These are phyloP conservation scores for Chamaea fasciata DNA, from an alignment of 2,113 vertebrate species.

Conservation along the genomic window DNA sequence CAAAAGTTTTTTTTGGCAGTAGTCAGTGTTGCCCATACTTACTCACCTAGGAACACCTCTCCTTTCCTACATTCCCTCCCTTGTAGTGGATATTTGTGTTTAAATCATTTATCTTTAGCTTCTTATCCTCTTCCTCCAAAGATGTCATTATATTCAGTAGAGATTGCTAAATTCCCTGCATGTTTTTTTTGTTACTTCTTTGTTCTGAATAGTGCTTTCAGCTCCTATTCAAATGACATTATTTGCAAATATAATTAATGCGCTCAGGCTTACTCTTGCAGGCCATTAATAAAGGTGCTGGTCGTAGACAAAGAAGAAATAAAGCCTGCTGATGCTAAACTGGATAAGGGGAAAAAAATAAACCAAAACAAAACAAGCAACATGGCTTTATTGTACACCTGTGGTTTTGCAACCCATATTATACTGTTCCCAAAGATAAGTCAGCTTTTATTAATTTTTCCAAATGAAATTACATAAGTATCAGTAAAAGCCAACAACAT, in stretches of 20 bases:
- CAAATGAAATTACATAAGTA: neutral
- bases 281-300: neutral
- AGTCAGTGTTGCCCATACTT: neutral
- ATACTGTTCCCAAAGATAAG: neutral
- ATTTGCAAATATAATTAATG: neutral
- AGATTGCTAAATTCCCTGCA: neutral
- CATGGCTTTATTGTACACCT: neutral
- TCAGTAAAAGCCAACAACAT: neutral
- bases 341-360: neutral
- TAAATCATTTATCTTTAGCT: neutral
- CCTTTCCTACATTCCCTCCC: neutral
- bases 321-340: neutral
- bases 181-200: neutral
- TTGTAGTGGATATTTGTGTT: neutral
- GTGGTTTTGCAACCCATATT: neutral
- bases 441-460: neutral
- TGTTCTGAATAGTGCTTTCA: neutral
- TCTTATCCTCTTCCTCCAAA: neutral
- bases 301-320: neutral
- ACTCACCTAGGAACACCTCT: neutral
- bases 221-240: neutral
- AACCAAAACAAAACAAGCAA: neutral
- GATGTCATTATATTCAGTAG: neutral
- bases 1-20: neutral
- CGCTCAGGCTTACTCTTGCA: neutral